Conservation (phyloP, 2,888 invertebrate genomes). For the Boloria selene region DNA sequence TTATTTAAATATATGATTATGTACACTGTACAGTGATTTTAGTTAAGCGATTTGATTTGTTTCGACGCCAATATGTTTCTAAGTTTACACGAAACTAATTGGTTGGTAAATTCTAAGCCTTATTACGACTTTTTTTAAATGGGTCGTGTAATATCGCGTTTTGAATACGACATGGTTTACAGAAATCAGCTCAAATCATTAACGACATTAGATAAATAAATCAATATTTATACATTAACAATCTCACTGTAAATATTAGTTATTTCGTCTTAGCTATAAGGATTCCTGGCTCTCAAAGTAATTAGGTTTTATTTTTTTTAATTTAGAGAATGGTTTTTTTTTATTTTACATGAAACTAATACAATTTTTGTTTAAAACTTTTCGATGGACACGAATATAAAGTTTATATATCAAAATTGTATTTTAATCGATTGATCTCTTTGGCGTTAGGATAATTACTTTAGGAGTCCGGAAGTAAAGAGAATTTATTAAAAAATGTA, state of each 20-base stretch:
- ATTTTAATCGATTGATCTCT: conserved; percentile 81
- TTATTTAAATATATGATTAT: conserved; percentile 59
- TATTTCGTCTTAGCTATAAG: conserved; percentile 68
- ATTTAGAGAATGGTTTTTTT: conserved; percentile 64
- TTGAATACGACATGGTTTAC: conserved; percentile 32
- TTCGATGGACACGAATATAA: conserved; percentile 80
- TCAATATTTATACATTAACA: conserved; percentile 73
- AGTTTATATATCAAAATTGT: conserved; percentile 79
- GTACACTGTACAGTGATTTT: conserved; percentile 62
- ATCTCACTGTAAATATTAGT: conserved; percentile 81
- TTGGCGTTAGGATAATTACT: conserved; percentile 78
- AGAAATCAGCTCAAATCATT: conserved; percentile 76
- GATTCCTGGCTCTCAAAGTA: conserved; percentile 82
- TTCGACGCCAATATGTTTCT: conserved; percentile 58
- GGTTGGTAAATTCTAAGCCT: conserved; percentile 40
- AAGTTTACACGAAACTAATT: conserved; percentile 43
- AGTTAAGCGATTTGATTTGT: conserved; percentile 49
- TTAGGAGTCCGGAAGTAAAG: conserved; percentile 80
- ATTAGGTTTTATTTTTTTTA: conserved; percentile 63
- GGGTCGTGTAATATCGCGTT: conserved; percentile 46
- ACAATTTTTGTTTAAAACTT: conserved; percentile 70
- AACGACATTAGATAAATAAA: conserved; percentile 79
- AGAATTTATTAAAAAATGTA: conserved; percentile 75
- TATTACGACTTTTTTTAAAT: conserved; percentile 44
- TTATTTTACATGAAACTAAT: conserved; percentile 59